Percentiles rank a stretch among this genome's conserved stretches.
phyloP scores from a whole-genome alignment of 2,888 invertebrate genomes.

The Branchinecta sandiegonensis region DNA sequence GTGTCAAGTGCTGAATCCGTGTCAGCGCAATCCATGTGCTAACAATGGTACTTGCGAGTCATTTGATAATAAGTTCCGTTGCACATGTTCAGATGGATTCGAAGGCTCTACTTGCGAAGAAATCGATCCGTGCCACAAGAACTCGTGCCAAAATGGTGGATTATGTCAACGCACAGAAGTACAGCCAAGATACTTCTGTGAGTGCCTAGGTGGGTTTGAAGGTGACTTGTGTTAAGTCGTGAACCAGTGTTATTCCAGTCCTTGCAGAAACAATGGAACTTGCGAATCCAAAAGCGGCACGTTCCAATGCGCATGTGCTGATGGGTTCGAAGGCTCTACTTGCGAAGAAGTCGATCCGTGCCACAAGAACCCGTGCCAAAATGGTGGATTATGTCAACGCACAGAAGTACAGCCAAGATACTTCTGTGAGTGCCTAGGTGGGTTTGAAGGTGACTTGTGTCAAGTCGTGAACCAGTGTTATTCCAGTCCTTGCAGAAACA shows the following conservation, averaged over 20 bases:
- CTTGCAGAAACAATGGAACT: neutral
- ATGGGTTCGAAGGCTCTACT: neutral
- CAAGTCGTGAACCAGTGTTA: neutral
- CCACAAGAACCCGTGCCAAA: neutral
- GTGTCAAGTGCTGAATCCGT: neutral
- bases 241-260: neutral
- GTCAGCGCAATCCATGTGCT: neutral
- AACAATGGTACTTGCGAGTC: neutral
- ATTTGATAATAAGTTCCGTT: neutral
- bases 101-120: neutral
- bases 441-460: constrained; percentile 7
- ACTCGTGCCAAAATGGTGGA: constrained; percentile 5
- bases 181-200: neutral
- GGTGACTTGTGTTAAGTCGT: neutral
- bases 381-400: neutral
- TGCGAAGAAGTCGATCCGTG: neutral
- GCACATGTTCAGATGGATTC: constrained; percentile 1
- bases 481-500: neutral
- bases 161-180: neutral
- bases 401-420: neutral
- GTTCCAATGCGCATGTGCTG: no score
- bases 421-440: constrained; percentile 5
- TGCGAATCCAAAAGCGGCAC: neutral
- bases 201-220: neutral
- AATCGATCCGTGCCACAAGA: neutral